Evolutionary conservation across 2,888 invertebrate genomes (phyloP), one percentile per base, ranked within the genome.

Genomic region (Watsonalla binaria): DNA sequence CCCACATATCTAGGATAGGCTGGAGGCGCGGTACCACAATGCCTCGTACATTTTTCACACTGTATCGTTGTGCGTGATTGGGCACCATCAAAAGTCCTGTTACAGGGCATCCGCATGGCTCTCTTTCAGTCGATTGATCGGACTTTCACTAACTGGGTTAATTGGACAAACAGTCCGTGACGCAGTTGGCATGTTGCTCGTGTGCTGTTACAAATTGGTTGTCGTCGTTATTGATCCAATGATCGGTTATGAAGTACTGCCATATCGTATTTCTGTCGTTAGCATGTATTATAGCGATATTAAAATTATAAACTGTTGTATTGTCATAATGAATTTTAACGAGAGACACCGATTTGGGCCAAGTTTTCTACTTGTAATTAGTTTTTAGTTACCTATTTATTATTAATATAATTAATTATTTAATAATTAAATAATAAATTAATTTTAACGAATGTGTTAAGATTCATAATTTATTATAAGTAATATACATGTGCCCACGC

Each of bases 21-120:
- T 62, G 63, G 56, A 58, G 55, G 59, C 42, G 42, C 37, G 49
- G 34, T 66, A 69, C 63, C 74, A 72, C 68, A 56, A 66, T 55
- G 56, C 54, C 57, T 57, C 63, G 53, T 66, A 75, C 78, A 79
- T 78, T 85, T 88, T 88, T 88, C 87, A 84, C 89, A 81, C 87
- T 70, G 76, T 78, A 76, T 67, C 74, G 84, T 78, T 72, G 67
- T 73, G 83, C 76, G 68, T 76, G 76, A 86, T 73, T 72, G 82
- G 63, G 46, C 64, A 58, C 61, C 62, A 65, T 84, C 78, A 85
- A 85, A 82, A 78, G 78, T 81, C 60, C 69, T 68, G 73, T 73
- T 75, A 67, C 66, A 65, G 70, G 70, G 9, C 49, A 49, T 82
- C 80, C 78, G 78, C 69, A 73, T 76, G 66, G 65, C 65, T 47